A percentile compares a stretch with the other conserved stretches of the same genome.
phyloP scores from a whole-genome alignment of 2,888 invertebrate genomes.

The Acrobasis consociella region DNA sequence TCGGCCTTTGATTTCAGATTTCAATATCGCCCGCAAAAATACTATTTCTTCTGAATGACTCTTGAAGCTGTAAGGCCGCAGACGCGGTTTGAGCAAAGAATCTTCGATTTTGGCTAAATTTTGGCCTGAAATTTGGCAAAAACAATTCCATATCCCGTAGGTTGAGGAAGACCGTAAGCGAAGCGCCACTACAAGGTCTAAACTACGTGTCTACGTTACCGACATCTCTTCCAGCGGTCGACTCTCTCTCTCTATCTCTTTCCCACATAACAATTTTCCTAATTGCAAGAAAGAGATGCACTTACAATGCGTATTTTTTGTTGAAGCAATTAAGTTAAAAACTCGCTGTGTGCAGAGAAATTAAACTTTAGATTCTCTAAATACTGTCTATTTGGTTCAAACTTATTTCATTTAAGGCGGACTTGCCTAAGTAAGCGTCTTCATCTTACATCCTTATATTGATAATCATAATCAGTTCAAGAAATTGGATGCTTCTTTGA shows the following conservation, averaged over 20 bases:
- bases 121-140: slow-evolving; percentile 69
- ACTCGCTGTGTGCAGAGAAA: background rate
- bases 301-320: slow-evolving; percentile 1
- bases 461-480: no score
- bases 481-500: no score
- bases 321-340: background rate
- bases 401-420: no score
- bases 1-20: slow-evolving; percentile 5
- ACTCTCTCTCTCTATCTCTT: slow-evolving; percentile 24
- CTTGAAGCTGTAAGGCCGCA: slow-evolving; percentile 13
- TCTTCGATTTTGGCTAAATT: slow-evolving; percentile 57
- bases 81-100: slow-evolving; percentile 57
- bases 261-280: background rate
- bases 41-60: background rate
- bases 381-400: no score
- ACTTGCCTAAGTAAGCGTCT: no score
- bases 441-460: no score
- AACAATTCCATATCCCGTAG: slow-evolving; percentile 42
- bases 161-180: slow-evolving; percentile 74
- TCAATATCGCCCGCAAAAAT: slow-evolving; percentile 3
- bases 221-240: slow-evolving; percentile 56
- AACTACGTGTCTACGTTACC: slow-evolving; percentile 71
- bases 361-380: background rate
- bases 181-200: slow-evolving; percentile 75
- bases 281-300: slow-evolving; percentile 13